Percentiles rank a stretch among this genome's conserved stretches.
Evolutionary conservation across 2,888 invertebrate genomes (phyloP).

Genomic region (Cephus runcator): DNA sequence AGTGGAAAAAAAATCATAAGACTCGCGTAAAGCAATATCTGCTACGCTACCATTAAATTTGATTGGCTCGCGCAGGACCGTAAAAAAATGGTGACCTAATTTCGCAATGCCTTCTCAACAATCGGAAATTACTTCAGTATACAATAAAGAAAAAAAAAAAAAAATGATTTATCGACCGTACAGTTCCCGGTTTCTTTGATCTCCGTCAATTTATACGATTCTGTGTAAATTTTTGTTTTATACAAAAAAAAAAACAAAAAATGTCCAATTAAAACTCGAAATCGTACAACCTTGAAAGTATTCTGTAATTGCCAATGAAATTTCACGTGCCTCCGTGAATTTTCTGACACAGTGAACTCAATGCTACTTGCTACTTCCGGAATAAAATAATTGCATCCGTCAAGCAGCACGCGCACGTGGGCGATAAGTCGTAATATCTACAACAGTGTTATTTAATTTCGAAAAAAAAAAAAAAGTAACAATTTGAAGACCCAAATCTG

Average conservation of each 20-base stretch:
- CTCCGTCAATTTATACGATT: too few species aligned
- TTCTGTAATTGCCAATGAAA: neutral
- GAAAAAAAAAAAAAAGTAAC: too few species aligned
- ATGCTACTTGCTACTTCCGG: slow-evolving; percentile 14
- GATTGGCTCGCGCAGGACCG: neutral
- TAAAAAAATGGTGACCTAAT: neutral
- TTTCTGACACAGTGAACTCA: slow-evolving; percentile 5
- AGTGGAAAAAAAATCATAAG: neutral
- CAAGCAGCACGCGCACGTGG: neutral
- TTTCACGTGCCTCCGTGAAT: neutral
- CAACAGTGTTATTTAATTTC: neutral
- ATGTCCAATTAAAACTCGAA: too few species aligned
- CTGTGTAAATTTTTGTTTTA: too few species aligned
- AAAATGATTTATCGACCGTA: too few species aligned
- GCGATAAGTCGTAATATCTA: neutral
- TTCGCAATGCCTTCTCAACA: neutral
- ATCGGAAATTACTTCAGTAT: neutral
- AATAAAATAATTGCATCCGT: slow-evolving; percentile 1
- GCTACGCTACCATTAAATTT: neutral
- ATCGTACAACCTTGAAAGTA: neutral
- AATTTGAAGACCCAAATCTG: too few species aligned
- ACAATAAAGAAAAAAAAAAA: too few species aligned
- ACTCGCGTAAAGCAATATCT: neutral
- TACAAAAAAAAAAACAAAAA: too few species aligned
- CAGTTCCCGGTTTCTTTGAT: too few species aligned